Evolutionary conservation across 2,888 invertebrate species (phyloP).

Genomic region (Meiosimyza decipiens): DNA sequence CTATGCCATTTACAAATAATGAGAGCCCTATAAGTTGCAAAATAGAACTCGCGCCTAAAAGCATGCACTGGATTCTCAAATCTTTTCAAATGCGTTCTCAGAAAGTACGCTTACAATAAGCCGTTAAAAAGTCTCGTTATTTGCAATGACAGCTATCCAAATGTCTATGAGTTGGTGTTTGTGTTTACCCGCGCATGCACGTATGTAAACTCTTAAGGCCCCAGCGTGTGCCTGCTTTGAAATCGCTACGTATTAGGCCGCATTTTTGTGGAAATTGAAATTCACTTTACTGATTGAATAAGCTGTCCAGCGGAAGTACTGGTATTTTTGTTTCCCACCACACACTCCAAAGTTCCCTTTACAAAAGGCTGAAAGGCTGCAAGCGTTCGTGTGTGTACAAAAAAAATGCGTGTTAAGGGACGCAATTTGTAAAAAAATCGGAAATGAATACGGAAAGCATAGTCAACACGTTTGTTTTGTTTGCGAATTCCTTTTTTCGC

Average conservation of each 20-base stretch:
- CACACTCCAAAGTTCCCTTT: neutral
- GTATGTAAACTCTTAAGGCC: constrained; percentile 9
- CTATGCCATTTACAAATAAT: no score
- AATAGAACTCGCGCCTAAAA: no score
- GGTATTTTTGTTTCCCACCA: constrained; percentile 4
- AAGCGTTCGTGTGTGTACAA: neutral
- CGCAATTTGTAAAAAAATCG: constrained; percentile 5
- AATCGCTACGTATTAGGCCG: no score
- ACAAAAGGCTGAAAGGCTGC: constrained; percentile 14
- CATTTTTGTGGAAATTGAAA: no score
- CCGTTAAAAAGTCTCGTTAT: no score
- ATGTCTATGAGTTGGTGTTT: neutral
- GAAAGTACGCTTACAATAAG: no score
- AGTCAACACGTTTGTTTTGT: constrained; percentile 24
- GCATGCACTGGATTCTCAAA: no score
- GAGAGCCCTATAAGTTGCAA: no score
- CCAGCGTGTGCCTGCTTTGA: neutral
- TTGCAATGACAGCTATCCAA: no score
- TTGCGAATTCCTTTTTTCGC: no score
- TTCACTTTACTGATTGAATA: no score
- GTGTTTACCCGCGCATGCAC: constrained; percentile 21
- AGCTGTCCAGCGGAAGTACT: neutral
- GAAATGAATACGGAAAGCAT: neutral
- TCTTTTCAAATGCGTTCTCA: no score
- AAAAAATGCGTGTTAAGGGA: constrained; percentile 19